Conservation (phyloP, 2,113 vertebrate species). For the Tyrannus savana region DNA sequence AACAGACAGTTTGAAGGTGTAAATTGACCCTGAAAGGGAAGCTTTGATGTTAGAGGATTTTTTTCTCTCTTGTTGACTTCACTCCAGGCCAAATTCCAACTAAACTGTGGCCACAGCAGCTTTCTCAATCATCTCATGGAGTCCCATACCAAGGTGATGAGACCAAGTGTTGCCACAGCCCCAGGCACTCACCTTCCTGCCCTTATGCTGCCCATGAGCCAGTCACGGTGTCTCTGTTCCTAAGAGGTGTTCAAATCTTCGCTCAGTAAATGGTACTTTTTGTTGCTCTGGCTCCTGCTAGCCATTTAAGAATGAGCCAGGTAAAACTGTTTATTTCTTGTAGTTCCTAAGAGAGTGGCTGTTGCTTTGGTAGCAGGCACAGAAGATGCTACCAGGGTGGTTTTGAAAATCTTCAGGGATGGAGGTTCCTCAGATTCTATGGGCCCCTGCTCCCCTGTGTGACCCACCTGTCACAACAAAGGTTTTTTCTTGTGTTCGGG, state of each 20-base stretch:
- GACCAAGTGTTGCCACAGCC: background rate
- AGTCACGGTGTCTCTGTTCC: background rate
- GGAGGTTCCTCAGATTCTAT: background rate
- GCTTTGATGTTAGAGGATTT: slow-evolving; percentile 44
- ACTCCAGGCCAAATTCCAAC: slow-evolving; percentile 46
- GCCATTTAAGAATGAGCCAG: background rate
- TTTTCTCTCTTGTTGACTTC: slow-evolving; percentile 21
- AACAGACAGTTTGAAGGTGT: slow-evolving; percentile 10
- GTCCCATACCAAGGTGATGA: slow-evolving; percentile 33
- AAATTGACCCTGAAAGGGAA: slow-evolving; percentile 50
- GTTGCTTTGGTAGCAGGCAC: background rate
- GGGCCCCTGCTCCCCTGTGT: background rate
- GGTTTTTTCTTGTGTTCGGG: background rate
- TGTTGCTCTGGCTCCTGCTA: background rate
- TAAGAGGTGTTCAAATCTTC: background rate
- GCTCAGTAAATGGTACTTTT: background rate
- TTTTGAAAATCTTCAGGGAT: background rate
- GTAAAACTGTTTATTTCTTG: background rate
- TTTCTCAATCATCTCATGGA: slow-evolving; percentile 27
- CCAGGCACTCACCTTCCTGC: slow-evolving; percentile 9
- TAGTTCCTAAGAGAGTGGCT: background rate
- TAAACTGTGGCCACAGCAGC: background rate
- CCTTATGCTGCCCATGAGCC: background rate
- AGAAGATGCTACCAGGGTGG: background rate
- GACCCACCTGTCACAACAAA: background rate